These are phyloP conservation scores for Lagorchestes hirsutus DNA, from an alignment of 2,797 vertebrate genomes.

Conservation along the genomic window DNA sequence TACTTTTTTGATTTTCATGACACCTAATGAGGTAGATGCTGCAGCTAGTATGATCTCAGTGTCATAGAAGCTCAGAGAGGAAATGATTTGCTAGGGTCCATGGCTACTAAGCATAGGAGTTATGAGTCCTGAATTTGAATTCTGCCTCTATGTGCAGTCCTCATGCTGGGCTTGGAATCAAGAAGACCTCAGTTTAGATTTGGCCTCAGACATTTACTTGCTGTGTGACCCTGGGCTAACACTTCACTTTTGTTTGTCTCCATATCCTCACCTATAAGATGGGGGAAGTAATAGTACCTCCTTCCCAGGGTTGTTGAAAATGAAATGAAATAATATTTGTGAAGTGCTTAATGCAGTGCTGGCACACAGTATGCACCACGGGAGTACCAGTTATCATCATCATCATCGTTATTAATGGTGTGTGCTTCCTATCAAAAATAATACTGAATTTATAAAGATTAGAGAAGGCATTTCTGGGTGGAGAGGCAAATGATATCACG, in stretches of 20 bases:
- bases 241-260: background rate
- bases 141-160: background rate
- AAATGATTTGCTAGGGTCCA: background rate
- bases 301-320: background rate
- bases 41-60: background rate
- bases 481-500: background rate
- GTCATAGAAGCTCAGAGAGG: background rate
- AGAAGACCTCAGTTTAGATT: background rate
- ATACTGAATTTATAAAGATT: background rate
- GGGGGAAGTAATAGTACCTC: background rate
- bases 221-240: background rate
- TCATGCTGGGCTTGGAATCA: background rate
- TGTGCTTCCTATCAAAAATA: background rate
- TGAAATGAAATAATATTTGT: background rate
- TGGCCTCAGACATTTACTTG: background rate
- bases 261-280: background rate
- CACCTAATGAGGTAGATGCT: background rate
- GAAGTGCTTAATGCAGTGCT: background rate
- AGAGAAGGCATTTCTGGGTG: background rate
- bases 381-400: background rate
- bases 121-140: background rate
- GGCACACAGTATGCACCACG: background rate
- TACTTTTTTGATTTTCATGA: no score
- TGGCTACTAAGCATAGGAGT: background rate
- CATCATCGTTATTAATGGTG: background rate